These are phyloP conservation scores for Meteorus cinctellus DNA, from an alignment of 2,888 invertebrate genomes.

Conservation along the genomic window DNA sequence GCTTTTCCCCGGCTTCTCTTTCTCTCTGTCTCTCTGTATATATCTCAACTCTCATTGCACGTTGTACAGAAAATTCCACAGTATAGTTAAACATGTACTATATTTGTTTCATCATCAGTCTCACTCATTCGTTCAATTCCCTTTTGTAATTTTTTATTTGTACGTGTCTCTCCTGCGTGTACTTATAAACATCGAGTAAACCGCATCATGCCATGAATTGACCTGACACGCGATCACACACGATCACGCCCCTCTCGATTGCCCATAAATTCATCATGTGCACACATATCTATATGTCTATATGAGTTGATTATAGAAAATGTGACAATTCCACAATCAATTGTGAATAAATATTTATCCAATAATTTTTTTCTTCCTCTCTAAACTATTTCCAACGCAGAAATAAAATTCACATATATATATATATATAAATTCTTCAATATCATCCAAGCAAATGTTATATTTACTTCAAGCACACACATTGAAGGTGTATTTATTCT, in stretches of 20 bases:
- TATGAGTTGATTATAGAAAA: background rate
- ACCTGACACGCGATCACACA: constrained; percentile 30
- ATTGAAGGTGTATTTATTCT: background rate
- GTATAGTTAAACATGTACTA: background rate
- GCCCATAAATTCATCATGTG: background rate
- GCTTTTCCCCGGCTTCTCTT: background rate
- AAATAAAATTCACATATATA: background rate
- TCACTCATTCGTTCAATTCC: background rate
- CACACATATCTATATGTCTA: background rate
- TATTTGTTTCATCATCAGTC: background rate
- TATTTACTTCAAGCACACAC: background rate
- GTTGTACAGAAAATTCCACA: background rate
- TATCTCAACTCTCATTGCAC: background rate
- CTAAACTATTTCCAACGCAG: background rate
- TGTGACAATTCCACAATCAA: constrained; percentile 24
- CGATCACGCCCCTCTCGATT: constrained; percentile 10
- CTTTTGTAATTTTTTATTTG: constrained; percentile 4
- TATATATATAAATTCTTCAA: background rate
- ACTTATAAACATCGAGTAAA: constrained; percentile 17
- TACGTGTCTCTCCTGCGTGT: background rate
- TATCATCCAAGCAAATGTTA: background rate
- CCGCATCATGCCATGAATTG: constrained; percentile 25
- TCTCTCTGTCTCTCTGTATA: background rate
- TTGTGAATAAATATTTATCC: constrained; percentile 21
- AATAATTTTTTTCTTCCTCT: constrained; percentile 5